A percentile compares a stretch with the other conserved stretches of the same genome.
Conservation (phyloP, 2,113 vertebrate genomes). For the Muntiacus reevesi region DNA sequence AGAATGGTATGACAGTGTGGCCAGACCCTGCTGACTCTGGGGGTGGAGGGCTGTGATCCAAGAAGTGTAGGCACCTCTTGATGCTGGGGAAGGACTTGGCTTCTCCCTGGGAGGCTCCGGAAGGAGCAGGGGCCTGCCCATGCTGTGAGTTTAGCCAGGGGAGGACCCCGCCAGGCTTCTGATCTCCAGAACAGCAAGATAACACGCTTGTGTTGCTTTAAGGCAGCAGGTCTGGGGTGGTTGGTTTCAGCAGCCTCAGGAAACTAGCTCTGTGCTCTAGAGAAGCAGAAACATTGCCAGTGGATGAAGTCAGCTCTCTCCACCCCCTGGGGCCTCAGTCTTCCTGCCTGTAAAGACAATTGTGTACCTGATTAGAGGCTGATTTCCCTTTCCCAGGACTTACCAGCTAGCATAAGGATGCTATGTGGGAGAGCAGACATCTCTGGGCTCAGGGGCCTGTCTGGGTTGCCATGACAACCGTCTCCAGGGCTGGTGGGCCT, state of each 20-base stretch:
- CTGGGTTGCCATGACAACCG: neutral
- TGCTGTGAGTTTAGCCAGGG: neutral
- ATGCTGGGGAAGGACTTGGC: neutral
- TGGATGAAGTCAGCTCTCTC: too few species aligned
- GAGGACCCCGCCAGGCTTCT: neutral
- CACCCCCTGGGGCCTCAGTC: neutral
- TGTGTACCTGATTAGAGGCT: neutral
- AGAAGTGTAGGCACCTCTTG: neutral
- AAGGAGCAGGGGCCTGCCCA: neutral
- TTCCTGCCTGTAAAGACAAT: neutral
- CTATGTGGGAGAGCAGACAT: accelerated
- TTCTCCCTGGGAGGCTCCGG: neutral
- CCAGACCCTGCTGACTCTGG: neutral
- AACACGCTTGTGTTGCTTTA: neutral
- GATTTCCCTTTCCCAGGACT: too few species aligned
- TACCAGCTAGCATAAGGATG: neutral
- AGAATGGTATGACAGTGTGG: too few species aligned
- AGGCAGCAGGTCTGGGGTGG: neutral
- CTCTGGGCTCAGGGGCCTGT: neutral
- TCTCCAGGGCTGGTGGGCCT: neutral
- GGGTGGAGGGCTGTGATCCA: neutral
- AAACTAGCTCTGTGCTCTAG: too few species aligned
- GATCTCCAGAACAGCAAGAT: neutral
- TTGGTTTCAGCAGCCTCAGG: neutral
- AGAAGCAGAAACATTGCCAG: neutral